Evolutionary conservation across 2,113 vertebrate genomes (phyloP).

Genomic region (Piaya cayana): DNA sequence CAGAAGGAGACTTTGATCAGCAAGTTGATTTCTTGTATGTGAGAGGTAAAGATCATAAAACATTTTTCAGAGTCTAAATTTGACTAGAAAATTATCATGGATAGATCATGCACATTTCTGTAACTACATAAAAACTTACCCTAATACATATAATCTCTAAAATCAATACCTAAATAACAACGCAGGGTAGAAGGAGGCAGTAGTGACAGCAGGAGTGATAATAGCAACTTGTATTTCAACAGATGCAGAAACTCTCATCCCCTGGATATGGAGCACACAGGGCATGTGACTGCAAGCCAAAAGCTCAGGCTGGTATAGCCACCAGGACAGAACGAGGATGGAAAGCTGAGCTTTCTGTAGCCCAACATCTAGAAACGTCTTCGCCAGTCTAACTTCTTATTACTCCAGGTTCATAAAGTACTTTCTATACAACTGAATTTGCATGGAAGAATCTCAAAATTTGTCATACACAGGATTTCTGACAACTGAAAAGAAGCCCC

Average conservation of each 20-base stretch:
- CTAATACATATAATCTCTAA: neutral
- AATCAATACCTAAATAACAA: neutral
- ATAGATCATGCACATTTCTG: neutral
- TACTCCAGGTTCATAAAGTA: neutral
- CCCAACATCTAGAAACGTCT: neutral
- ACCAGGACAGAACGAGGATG: neutral
- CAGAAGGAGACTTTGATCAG: neutral
- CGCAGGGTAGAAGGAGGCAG: neutral
- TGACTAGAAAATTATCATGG: neutral
- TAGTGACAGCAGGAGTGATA: neutral
- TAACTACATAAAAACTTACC: neutral
- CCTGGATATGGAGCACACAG: neutral
- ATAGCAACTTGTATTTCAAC: neutral
- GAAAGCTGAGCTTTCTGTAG: neutral
- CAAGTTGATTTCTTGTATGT: neutral
- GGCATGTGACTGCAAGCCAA: neutral
- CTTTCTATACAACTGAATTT: rapidly evolving
- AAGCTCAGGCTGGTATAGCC: neutral
- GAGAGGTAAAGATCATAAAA: neutral
- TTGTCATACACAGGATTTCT: neutral
- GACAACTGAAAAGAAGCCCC: neutral
- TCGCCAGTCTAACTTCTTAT: neutral
- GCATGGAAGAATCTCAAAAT: neutral
- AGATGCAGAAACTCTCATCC: neutral
- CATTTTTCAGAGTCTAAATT: neutral